Conservation (phyloP, 2,888 invertebrate species). For the Pardosa pseudoannulata region DNA sequence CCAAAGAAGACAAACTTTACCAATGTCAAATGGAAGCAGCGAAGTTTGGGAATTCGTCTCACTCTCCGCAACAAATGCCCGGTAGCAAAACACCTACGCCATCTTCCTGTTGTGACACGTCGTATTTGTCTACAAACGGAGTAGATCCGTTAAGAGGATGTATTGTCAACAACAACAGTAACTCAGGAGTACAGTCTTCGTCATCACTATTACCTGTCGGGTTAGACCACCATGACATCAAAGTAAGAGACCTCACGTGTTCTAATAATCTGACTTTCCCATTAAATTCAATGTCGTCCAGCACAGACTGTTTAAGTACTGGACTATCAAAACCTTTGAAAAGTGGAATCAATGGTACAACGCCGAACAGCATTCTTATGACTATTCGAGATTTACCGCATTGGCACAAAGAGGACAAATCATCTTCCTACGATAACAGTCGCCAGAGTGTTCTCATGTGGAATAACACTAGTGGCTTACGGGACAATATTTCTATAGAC, state of each 20-base stretch:
- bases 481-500: slow-evolving; percentile 49
- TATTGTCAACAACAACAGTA: slow-evolving; percentile 39
- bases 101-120: slow-evolving; percentile 72
- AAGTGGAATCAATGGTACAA: slow-evolving; percentile 24
- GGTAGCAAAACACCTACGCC: slow-evolving; percentile 35
- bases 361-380: slow-evolving; percentile 50
- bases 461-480: slow-evolving; percentile 80
- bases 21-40: slow-evolving; percentile 75
- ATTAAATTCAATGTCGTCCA: slow-evolving; percentile 22
- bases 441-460: slow-evolving; percentile 96
- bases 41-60: slow-evolving; percentile 77
- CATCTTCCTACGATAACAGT: slow-evolving; percentile 75
- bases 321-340: slow-evolving; percentile 41
- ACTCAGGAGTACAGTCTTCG: slow-evolving; percentile 61
- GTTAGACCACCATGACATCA: slow-evolving; percentile 77
- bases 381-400: slow-evolving; percentile 46
- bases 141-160: slow-evolving; percentile 70
- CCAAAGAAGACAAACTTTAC: slow-evolving; percentile 74
- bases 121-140: slow-evolving; percentile 62
- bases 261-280: slow-evolving; percentile 43
- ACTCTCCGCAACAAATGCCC: slow-evolving; percentile 29
- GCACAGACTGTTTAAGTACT: slow-evolving; percentile 33
- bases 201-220: slow-evolving; percentile 59
- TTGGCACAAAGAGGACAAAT: slow-evolving; percentile 53
- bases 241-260: slow-evolving; percentile 39